phyloP scores from a whole-genome alignment of 2,113 vertebrate species.

The Rhinoptilus africanus region DNA sequence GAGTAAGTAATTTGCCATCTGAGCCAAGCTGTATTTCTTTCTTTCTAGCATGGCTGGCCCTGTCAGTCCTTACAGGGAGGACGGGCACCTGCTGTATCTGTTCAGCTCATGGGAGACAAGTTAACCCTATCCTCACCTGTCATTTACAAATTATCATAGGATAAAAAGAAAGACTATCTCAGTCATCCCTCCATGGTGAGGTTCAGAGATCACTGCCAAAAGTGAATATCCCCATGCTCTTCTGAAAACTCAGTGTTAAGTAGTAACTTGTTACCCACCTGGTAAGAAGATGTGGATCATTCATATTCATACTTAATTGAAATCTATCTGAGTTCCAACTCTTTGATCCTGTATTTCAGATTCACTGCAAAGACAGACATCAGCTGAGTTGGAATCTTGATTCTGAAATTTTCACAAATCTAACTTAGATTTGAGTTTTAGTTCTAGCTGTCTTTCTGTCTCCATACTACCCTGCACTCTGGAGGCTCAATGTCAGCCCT shows the following conservation, averaged over 20 bases:
- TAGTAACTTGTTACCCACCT: neutral
- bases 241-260: neutral
- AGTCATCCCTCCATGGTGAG: neutral
- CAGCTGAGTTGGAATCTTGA: neutral
- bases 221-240: neutral
- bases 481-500: neutral
- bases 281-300: neutral
- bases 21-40: neutral
- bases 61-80: neutral
- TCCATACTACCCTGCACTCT: neutral
- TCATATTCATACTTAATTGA: neutral
- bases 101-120: neutral
- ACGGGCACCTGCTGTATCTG: neutral
- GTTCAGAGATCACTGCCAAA: neutral
- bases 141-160: neutral
- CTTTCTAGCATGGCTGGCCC: neutral
- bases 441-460: neutral
- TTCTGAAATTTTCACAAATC: neutral
- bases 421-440: neutral
- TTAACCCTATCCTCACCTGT: neutral
- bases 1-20: neutral
- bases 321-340: neutral
- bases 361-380: neutral
- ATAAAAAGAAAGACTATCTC: neutral
- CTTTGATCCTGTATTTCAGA: neutral